phyloP scores from a whole-genome alignment of 2,113 vertebrate genomes.

The Acrocephalus kingi region DNA sequence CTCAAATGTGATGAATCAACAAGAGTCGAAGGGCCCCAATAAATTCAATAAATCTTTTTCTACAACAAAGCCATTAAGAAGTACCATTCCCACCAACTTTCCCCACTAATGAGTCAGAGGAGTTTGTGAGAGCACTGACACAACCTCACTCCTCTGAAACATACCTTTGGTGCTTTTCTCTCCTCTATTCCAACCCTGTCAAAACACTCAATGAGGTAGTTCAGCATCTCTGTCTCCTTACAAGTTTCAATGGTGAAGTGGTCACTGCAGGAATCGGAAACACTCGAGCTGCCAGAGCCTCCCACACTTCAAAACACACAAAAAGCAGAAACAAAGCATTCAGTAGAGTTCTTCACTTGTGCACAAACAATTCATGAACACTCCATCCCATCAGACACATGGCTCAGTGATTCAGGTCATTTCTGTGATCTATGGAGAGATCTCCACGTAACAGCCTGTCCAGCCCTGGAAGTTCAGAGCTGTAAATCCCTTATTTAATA shows the following conservation, averaged over 20 bases:
- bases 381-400: not conserved
- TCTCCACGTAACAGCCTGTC: not conserved
- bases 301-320: constrained; percentile 70
- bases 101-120: not conserved
- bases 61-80: not conserved
- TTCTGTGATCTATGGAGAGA: not conserved
- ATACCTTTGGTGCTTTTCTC: constrained; percentile 97
- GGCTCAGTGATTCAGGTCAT: not conserved
- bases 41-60: not conserved
- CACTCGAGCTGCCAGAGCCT: constrained; percentile 81
- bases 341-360: not conserved
- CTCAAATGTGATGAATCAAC: not conserved
- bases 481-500: not conserved
- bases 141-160: not conserved
- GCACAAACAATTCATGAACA: not conserved
- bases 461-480: not conserved
- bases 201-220: constrained; percentile 99
- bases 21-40: not conserved
- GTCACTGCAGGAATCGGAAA: constrained; percentile 88
- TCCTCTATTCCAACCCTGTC: constrained; percentile 99
- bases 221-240: constrained; percentile 99
- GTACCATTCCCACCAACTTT: not conserved
- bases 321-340: not conserved
- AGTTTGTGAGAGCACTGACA: not conserved
- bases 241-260: constrained; percentile 96